phyloP scores from a whole-genome alignment of 2,113 vertebrate species.

The Desmodus rotundus region DNA sequence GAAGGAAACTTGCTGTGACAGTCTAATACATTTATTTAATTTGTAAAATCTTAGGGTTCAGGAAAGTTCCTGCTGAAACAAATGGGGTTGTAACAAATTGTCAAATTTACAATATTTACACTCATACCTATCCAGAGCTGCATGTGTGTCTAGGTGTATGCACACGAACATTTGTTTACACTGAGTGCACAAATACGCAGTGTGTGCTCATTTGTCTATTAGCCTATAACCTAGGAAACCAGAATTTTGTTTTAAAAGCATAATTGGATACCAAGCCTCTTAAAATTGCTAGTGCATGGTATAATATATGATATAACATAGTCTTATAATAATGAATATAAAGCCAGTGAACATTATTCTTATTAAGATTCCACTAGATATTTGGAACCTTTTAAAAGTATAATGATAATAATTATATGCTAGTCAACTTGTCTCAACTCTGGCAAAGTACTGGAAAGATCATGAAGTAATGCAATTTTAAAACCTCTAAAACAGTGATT shows the following conservation, averaged over 20 bases:
- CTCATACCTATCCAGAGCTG: not conserved
- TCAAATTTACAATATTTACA: not conserved
- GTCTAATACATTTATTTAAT: constrained; percentile 22
- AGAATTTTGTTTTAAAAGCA: not conserved
- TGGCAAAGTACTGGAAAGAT: not conserved
- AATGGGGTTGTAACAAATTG: not conserved
- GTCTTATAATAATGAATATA: not conserved
- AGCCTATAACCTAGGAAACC: not conserved
- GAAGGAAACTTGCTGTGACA: not conserved
- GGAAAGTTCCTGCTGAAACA: not conserved
- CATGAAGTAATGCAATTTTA: not conserved
- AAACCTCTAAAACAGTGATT: not conserved
- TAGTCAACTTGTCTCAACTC: not conserved
- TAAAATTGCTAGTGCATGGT: not conserved
- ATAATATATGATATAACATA: not conserved
- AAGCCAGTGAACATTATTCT: not conserved
- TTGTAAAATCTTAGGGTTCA: not conserved
- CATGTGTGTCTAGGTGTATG: not conserved
- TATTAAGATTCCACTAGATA: not conserved
- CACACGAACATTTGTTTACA: not conserved
- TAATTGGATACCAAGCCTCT: not conserved
- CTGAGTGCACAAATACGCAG: not conserved
- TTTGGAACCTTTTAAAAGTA: not conserved
- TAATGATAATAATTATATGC: not conserved
- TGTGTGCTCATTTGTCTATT: not conserved